A percentile compares a stretch with the other conserved stretches of the same genome.
phyloP scores from a whole-genome alignment of 1,140 invertebrate genomes.

The Tetragonula clypearis region DNA sequence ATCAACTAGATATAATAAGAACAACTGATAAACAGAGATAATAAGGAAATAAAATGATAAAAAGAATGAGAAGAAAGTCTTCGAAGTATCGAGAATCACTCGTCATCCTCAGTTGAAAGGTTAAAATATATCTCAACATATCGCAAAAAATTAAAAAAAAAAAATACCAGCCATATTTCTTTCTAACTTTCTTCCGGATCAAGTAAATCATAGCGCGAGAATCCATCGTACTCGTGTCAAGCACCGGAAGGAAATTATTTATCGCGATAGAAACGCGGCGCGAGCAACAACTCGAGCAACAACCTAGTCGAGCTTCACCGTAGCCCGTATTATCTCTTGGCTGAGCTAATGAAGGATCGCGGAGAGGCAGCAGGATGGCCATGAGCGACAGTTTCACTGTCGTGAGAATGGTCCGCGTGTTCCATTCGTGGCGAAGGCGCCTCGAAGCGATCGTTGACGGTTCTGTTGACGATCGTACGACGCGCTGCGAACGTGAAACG shows the following conservation, averaged over 20 bases:
- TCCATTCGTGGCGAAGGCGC: conserved; percentile 27
- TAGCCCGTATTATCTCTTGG: not conserved
- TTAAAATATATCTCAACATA: too few species aligned
- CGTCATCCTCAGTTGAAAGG: too few species aligned
- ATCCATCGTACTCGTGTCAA: not conserved
- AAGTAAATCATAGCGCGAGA: not conserved
- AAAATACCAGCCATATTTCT: too few species aligned
- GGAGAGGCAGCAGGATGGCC: not conserved
- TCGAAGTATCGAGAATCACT: too few species aligned
- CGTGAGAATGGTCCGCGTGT: conserved; percentile 17
- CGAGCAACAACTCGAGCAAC: not conserved
- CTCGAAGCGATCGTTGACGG: conserved; percentile 19
- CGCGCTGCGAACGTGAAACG: conserved; percentile 24
- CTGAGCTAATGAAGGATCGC: not conserved
- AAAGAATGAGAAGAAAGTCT: too few species aligned
- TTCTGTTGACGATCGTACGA: conserved; percentile 17
- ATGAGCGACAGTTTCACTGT: conserved; percentile 20
- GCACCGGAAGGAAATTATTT: not conserved
- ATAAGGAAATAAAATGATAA: too few species aligned
- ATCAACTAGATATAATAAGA: too few species aligned
- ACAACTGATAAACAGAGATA: too few species aligned
- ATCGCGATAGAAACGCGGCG: conserved; percentile 1
- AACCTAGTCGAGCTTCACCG: not conserved
- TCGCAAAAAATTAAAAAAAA: too few species aligned
- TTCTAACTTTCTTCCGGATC: not conserved